Evolutionary conservation across 2,888 invertebrate species (phyloP).

Genomic region (Xestia rhomboidea): DNA sequence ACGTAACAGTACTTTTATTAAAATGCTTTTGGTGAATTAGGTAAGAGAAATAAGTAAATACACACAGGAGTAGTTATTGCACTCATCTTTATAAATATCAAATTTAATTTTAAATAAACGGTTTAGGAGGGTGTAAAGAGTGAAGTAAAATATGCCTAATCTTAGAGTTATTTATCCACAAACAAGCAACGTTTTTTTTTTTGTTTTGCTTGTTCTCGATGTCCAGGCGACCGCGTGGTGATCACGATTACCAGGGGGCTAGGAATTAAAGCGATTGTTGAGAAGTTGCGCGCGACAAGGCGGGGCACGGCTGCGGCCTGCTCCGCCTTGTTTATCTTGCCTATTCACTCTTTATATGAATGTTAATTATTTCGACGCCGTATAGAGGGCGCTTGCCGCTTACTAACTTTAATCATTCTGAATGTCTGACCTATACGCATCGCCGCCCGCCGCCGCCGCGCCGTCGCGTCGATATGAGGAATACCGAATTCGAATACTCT

Average conservation of each 20-base stretch:
- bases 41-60: background rate
- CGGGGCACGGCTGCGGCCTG: too few species aligned
- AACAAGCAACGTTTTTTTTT: background rate
- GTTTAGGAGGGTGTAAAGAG: background rate
- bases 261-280: constrained; percentile 37
- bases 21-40: too few species aligned
- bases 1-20: constrained; percentile 81
- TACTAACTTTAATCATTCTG: background rate
- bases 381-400: background rate
- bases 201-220: constrained; percentile 27
- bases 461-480: background rate
- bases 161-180: too few species aligned
- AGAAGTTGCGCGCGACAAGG: background rate
- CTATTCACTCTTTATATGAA: constrained; percentile 3
- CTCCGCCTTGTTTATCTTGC: constrained; percentile 1
- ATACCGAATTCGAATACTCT: background rate
- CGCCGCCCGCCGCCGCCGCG: too few species aligned
- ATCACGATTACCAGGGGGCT: constrained; percentile 59
- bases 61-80: background rate
- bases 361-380: background rate
- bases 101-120: background rate
- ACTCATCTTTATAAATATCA: background rate
- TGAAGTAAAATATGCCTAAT: background rate
- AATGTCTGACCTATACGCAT: background rate
- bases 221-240: constrained; percentile 63